Evolutionary conservation across 1,140 invertebrate genomes (phyloP), one percentile per base, ranked within the genome.

Genomic region (Penaeus indicus): DNA sequence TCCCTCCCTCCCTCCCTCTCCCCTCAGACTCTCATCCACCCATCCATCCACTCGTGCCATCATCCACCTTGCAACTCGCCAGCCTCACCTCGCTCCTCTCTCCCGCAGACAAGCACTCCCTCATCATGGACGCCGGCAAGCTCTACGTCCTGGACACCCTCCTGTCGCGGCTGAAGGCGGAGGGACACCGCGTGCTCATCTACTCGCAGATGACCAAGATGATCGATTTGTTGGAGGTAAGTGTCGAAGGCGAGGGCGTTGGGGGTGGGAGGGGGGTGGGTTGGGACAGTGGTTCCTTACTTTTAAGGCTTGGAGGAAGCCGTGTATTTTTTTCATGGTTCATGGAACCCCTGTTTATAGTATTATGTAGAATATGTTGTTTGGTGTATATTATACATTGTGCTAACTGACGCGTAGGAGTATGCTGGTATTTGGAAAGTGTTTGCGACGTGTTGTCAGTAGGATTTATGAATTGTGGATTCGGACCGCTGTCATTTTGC

Each of bases 171-270:
- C 93, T 99, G 3, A 97, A 98, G 91, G 95, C 96, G 86, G 95
- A 96, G 90, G 97, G 97, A 0, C 98, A 99, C 93, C 94, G 98
- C 89, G 98, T 99, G 0, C 94, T 99, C 13, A 97, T 99, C 91
- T 99, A 99, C 93, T 98, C 98, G 10, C 98, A 99, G 93, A 99
- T 99, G 97, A 98, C 97, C 0, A 96, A 97, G 92, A 98, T 99
- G 97, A 97, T 99, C 91, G 98, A 99, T 93, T 93, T 99, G 38
- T 93, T 99, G 72, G 97, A 99, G 95, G 98, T 98, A 92, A 93
- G 93, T 92, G 21, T 69, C 38, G 64, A 5, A 18, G 38, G 27
- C 11, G 27, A 1, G 1, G 38, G 42, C 1, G 77, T 42, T 47
- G 60, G 61, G 19, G 42, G 38, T 13, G 47, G 16, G 54, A 8